These are phyloP conservation scores for Cochlearius cochlearius DNA, from an alignment of 2,113 vertebrate genomes.

Conservation along the genomic window DNA sequence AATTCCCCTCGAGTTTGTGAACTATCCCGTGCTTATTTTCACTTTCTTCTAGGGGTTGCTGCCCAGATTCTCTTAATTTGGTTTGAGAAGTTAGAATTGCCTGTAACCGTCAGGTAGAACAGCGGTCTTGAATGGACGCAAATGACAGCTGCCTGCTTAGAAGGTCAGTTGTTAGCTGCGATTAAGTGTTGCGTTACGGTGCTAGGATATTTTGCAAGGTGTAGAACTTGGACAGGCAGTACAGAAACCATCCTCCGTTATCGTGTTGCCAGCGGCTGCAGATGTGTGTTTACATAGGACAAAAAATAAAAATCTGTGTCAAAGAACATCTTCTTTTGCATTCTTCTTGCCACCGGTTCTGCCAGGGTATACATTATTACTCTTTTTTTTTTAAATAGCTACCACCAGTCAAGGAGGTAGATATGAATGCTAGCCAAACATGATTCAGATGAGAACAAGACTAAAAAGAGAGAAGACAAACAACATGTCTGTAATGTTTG, in stretches of 20 bases:
- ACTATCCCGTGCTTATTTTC: background rate
- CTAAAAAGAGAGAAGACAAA: background rate
- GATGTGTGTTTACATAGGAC: background rate
- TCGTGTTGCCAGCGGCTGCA: background rate
- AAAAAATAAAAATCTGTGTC: background rate
- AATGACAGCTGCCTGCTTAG: background rate
- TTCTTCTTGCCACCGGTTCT: background rate
- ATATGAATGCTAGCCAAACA: background rate
- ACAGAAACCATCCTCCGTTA: background rate
- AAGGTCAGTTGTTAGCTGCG: background rate
- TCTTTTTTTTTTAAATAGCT: background rate
- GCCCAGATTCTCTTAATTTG: background rate
- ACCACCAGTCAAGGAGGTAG: background rate
- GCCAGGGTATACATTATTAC: background rate
- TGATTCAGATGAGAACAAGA: constrained; percentile 10
- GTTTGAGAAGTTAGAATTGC: background rate
- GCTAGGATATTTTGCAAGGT: background rate
- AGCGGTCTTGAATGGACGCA: background rate
- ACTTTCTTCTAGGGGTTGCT: background rate
- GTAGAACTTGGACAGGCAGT: background rate
- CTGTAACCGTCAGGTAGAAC: background rate
- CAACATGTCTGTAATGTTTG: background rate
- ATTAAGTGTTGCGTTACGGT: background rate
- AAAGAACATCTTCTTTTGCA: background rate
- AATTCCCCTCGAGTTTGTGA: background rate